Evolutionary conservation across 2,888 invertebrate genomes (phyloP).

Genomic region (Gnatocerus cornutus): DNA sequence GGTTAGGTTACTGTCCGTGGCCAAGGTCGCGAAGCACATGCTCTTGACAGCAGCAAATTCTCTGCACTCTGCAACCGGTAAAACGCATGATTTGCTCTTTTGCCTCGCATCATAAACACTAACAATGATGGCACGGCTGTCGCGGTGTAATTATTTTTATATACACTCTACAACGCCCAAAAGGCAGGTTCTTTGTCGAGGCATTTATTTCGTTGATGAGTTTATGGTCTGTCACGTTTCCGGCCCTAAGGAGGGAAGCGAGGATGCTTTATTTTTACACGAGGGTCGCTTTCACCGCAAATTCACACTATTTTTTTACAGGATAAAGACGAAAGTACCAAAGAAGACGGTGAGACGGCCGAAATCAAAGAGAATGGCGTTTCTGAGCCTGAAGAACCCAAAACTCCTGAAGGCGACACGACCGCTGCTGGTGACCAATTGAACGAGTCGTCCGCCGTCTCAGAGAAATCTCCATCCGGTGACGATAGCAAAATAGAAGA

Average conservation of each 20-base stretch:
- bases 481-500: slow-evolving; percentile 55
- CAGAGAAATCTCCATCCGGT: slow-evolving; percentile 60
- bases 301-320: no score
- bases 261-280: slow-evolving; percentile 1
- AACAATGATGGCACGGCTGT: slow-evolving; percentile 25
- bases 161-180: slow-evolving; percentile 28
- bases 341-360: slow-evolving; percentile 59
- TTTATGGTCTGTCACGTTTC: slow-evolving; percentile 51
- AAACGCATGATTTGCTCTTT: slow-evolving; percentile 34
- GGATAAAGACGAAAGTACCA: slow-evolving; percentile 68
- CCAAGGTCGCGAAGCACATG: slow-evolving; percentile 56
- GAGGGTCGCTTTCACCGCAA: neutral
- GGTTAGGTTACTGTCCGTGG: slow-evolving; percentile 61
- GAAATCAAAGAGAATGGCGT: slow-evolving; percentile 68
- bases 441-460: slow-evolving; percentile 65
- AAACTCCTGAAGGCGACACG: slow-evolving; percentile 64
- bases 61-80: slow-evolving; percentile 13
- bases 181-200: slow-evolving; percentile 31
- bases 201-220: slow-evolving; percentile 15
- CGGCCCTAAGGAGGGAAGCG: slow-evolving; percentile 18
- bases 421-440: slow-evolving; percentile 67
- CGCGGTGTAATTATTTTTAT: slow-evolving; percentile 36
- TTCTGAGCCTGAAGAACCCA: slow-evolving; percentile 64
- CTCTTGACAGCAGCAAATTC: slow-evolving; percentile 27
- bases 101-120: slow-evolving; percentile 27